A percentile compares a stretch with the other conserved stretches of the same genome.
Evolutionary conservation across 2,113 vertebrate genomes (phyloP).

Genomic region (Cynocephalus volans): DNA sequence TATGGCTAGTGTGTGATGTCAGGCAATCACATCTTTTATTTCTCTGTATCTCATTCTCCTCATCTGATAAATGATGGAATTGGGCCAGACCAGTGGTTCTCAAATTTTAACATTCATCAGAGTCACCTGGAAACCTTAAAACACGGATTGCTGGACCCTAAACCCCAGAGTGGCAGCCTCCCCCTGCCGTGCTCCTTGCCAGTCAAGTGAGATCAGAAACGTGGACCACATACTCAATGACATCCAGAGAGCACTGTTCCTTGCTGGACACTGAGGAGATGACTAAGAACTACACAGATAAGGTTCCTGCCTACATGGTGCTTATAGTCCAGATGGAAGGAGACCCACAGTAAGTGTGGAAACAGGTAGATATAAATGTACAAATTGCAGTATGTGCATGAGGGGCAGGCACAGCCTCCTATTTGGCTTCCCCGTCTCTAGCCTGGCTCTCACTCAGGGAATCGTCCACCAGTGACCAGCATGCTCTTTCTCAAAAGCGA

Average conservation of each 20-base stretch:
- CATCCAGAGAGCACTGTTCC: rapidly evolving
- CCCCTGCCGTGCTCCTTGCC: too few relatives aligned
- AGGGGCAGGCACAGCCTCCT: background rate
- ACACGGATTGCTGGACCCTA: background rate
- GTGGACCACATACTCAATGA: rapidly evolving
- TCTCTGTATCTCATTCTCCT: background rate
- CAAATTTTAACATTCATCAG: too few relatives aligned
- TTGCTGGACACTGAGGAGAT: background rate
- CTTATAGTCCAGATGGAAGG: background rate
- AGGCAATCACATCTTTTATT: background rate
- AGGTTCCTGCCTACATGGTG: background rate
- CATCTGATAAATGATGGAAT: background rate
- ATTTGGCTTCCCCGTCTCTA: background rate
- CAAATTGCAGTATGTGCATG: background rate
- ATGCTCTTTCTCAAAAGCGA: background rate
- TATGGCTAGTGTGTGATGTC: background rate
- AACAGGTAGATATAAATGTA: background rate
- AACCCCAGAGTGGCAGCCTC: too few relatives aligned
- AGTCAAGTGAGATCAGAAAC: background rate
- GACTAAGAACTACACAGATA: background rate
- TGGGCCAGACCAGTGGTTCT: background rate
- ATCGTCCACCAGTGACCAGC: background rate
- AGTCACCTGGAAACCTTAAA: background rate
- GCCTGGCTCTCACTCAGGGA: background rate
- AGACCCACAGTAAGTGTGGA: background rate